These are phyloP conservation scores for Drosophila nr. medialis DNA, from an alignment of 2,888 invertebrate genomes.

Conservation along the genomic window DNA sequence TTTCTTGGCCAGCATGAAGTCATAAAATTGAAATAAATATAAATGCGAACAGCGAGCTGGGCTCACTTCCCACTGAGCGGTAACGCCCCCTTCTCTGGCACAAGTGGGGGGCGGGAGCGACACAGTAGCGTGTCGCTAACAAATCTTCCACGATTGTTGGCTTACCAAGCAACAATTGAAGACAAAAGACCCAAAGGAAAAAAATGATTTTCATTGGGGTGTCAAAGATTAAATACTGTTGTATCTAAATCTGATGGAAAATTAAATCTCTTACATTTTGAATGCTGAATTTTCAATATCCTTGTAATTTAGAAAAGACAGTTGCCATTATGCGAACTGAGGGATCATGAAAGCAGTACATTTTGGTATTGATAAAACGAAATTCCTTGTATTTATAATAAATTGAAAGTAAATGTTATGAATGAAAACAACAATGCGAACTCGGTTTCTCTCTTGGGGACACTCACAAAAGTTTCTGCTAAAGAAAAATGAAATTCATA, in stretches of 20 bases:
- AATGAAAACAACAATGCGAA: neutral
- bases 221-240: conserved; percentile 18
- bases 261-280: neutral
- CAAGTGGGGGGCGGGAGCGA: conserved; percentile 3
- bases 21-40: conserved; percentile 81
- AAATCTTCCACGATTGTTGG: conserved; percentile 59
- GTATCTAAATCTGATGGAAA: neutral
- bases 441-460: no score
- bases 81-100: conserved; percentile 53
- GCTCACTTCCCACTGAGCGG: conserved; percentile 65
- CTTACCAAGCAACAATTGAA: conserved; percentile 29
- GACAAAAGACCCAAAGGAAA: conserved; percentile 4
- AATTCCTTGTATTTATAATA: no score
- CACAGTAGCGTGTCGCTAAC: conserved; percentile 49
- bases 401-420: neutral
- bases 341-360: neutral
- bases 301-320: neutral
- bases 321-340: neutral
- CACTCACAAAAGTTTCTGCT: no score
- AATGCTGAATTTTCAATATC: neutral
- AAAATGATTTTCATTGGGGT: neutral
- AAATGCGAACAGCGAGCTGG: conserved; percentile 59
- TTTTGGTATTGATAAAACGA: neutral
- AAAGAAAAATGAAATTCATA: no score
- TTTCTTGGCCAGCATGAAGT: conserved; percentile 69